Conservation (phyloP, 2,113 vertebrate species). For the Zosterops borbonicus region DNA sequence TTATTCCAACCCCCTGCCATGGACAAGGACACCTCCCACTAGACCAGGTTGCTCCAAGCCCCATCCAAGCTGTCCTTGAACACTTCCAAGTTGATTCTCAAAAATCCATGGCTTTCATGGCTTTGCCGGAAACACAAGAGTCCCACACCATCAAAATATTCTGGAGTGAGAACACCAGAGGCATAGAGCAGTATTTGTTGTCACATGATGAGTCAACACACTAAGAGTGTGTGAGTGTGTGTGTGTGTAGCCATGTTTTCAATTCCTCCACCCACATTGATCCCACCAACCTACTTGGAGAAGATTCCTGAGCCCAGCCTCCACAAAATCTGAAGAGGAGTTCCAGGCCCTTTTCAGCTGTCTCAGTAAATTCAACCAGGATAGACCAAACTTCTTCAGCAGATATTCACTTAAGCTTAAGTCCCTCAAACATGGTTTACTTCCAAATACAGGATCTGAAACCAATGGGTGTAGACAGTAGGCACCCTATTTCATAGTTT, state of each 20-base stretch:
- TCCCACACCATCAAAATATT: neutral
- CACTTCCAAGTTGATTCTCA: neutral
- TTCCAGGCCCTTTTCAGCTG: neutral
- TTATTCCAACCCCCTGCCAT: neutral
- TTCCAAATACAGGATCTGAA: neutral
- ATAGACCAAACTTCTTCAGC: neutral
- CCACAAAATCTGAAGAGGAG: neutral
- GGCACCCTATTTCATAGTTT: neutral
- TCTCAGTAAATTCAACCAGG: neutral
- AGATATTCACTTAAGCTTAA: neutral
- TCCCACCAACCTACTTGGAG: neutral
- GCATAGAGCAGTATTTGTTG: neutral
- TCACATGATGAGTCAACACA: neutral
- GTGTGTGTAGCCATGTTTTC: neutral
- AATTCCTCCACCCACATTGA: neutral
- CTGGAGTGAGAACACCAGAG: neutral
- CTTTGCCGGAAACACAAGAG: accelerated
- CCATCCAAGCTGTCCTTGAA: too few species aligned
- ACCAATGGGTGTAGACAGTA: neutral
- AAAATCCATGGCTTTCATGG: neutral
- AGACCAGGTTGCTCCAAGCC: neutral
- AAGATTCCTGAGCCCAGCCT: neutral
- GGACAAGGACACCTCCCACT: neutral
- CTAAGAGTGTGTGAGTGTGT: too few species aligned
- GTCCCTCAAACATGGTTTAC: neutral